Conservation (phyloP, 92 coral and sea anemone species). For the Isaurus tuberculatus region DNA sequence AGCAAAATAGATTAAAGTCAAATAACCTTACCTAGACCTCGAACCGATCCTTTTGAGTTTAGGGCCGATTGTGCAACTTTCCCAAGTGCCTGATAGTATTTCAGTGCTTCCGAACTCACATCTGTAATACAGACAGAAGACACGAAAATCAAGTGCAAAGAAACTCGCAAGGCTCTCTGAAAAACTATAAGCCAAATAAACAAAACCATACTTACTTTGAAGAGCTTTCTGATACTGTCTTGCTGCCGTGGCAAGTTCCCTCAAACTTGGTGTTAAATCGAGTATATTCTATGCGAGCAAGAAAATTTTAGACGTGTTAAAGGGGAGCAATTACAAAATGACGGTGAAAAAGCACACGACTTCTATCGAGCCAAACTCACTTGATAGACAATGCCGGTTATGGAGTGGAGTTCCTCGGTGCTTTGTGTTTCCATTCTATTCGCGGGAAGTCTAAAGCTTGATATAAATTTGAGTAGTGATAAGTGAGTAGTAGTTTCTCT, state of each 20-base stretch:
- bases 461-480: not conserved
- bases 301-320: constrained; percentile 29
- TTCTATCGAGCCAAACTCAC: constrained; percentile 51
- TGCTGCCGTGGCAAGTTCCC: constrained; percentile 83
- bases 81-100: constrained; percentile 74
- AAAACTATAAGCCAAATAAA: not conserved
- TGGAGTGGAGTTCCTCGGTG: constrained; percentile 70
- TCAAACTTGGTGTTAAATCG: constrained; percentile 82
- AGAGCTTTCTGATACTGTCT: constrained; percentile 88
- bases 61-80: constrained; percentile 87
- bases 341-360: not conserved
- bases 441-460: not conserved
- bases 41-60: constrained; percentile 79
- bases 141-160: constrained; percentile 23
- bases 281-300: constrained; percentile 72
- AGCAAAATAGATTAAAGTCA: not conserved
- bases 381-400: constrained; percentile 74
- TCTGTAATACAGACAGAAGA: constrained; percentile 57
- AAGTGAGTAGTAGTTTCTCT: not conserved
- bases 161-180: not conserved
- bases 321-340: not conserved
- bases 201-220: constrained; percentile 75
- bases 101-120: constrained; percentile 69
- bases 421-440: constrained; percentile 64
- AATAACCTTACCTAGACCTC: constrained; percentile 67